Evolutionary conservation across 2,888 invertebrate genomes (phyloP).

Genomic region (Myopa tessellatipennis): DNA sequence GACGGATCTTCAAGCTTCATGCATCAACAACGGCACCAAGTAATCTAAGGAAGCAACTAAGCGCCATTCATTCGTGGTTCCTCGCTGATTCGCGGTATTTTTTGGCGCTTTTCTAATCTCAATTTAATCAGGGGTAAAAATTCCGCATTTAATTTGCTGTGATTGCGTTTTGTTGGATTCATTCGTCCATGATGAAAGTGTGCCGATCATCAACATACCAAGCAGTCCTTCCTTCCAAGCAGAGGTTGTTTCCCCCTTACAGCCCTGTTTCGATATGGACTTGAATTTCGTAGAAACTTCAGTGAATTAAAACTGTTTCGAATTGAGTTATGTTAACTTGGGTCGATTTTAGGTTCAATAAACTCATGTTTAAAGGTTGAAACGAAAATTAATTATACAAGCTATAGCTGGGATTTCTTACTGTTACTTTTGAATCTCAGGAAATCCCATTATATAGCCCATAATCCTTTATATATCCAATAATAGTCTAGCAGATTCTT

Average conservation of each 20-base stretch:
- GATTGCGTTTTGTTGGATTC: conserved; percentile 49
- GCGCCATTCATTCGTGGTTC: conserved; percentile 31
- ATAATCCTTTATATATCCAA: too few species aligned
- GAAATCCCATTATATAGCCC: too few species aligned
- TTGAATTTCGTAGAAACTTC: not conserved
- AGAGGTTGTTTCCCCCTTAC: not conserved
- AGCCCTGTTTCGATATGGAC: not conserved
- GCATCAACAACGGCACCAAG: not conserved
- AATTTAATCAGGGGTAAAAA: conserved; percentile 37
- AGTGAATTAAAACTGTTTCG: not conserved
- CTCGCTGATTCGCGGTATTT: conserved; percentile 6
- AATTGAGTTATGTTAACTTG: not conserved
- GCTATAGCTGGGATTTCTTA: not conserved
- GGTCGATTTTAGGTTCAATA: not conserved
- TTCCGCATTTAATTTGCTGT: conserved; percentile 56
- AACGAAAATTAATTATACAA: not conserved
- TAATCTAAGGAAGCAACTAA: conserved; percentile 5
- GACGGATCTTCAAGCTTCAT: not conserved
- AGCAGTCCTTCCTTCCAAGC: not conserved
- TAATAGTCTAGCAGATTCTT: not conserved
- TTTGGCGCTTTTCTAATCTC: conserved; percentile 37
- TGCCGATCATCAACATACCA: conserved; percentile 39
- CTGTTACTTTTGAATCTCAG: too few species aligned
- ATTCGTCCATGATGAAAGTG: conserved; percentile 40
- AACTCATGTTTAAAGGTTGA: not conserved